Evolutionary conservation across 2,888 invertebrate genomes (phyloP).

Genomic region (Heliothis peltigera): DNA sequence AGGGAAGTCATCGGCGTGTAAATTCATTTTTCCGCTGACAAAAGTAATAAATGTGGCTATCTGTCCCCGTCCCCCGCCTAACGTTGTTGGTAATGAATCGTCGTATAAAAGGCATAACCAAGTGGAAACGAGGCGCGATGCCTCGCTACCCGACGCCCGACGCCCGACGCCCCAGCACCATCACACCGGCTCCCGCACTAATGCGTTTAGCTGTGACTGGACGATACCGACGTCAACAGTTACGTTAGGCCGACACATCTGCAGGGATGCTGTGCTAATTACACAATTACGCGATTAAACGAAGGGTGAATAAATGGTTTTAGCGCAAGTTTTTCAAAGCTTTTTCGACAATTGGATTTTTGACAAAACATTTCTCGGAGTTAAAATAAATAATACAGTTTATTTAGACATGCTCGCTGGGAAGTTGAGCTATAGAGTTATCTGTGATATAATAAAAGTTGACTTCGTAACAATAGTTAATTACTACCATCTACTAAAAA

Average conservation of each 20-base stretch:
- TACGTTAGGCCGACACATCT: conserved; percentile 60
- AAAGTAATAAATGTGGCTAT: conserved; percentile 89
- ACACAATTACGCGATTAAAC: conserved; percentile 58
- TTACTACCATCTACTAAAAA: background rate
- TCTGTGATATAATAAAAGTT: too few relatives aligned
- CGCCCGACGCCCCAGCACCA: conserved; percentile 38
- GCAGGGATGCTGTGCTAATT: conserved; percentile 59
- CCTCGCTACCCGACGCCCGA: conserved; percentile 40
- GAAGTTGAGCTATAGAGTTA: too few relatives aligned
- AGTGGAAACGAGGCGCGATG: conserved; percentile 84
- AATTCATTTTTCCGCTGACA: conserved; percentile 90
- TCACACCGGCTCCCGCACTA: conserved; percentile 61
- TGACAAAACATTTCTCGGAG: too few relatives aligned
- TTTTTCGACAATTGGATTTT: conserved; percentile 16
- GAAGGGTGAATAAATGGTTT: conserved; percentile 48
- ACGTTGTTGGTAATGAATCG: conserved; percentile 87
- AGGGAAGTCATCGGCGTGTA: conserved; percentile 75
- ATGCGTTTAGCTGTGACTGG: conserved; percentile 79
- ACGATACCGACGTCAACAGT: conserved; percentile 74
- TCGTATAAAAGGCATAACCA: conserved; percentile 89
- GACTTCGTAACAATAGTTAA: too few relatives aligned
- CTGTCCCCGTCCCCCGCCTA: conserved; percentile 83
- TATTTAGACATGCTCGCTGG: too few relatives aligned
- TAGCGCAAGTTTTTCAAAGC: conserved; percentile 34
- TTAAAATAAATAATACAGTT: too few relatives aligned